These are phyloP conservation scores for Maniola hyperantus DNA, from an alignment of 2,888 invertebrate species.

Conservation along the genomic window DNA sequence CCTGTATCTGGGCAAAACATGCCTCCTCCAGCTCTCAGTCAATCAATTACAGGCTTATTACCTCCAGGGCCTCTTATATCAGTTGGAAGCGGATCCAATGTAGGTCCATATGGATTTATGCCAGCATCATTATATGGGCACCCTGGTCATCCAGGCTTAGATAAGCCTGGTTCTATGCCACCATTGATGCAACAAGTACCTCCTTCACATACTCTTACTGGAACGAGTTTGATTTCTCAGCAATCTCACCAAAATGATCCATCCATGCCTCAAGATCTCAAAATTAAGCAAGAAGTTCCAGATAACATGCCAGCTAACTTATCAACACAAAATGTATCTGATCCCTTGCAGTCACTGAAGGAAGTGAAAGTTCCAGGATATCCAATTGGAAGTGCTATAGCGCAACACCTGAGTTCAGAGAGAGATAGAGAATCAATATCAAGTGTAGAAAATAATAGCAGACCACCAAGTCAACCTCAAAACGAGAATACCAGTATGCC, in stretches of 20 bases:
- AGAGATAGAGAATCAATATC: constrained; percentile 77
- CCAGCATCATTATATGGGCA: constrained; percentile 75
- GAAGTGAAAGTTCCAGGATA: constrained; percentile 91
- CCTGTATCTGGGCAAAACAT: constrained; percentile 69
- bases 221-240: constrained; percentile 59
- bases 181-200: constrained; percentile 71
- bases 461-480: constrained; percentile 76
- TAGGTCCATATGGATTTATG: constrained; percentile 85
- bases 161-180: constrained; percentile 69
- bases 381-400: constrained; percentile 81
- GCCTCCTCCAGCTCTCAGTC: constrained; percentile 75
- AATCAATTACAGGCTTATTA: constrained; percentile 81
- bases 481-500: constrained; percentile 76
- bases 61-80: constrained; percentile 84
- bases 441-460: constrained; percentile 73
- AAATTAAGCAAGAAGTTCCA: constrained; percentile 81
- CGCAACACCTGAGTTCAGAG: constrained; percentile 75
- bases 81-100: constrained; percentile 81
- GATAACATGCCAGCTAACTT: constrained; percentile 77
- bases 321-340: constrained; percentile 80
- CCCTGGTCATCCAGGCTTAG: constrained; percentile 63
- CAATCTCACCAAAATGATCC: constrained; percentile 67
- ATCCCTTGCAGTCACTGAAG: constrained; percentile 89
- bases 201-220: constrained; percentile 62
- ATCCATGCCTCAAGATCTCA: constrained; percentile 78